A percentile compares a stretch with the other conserved stretches of the same genome.
phyloP scores from a whole-genome alignment of 2,888 invertebrate genomes.

The Geophilus truncorum region DNA sequence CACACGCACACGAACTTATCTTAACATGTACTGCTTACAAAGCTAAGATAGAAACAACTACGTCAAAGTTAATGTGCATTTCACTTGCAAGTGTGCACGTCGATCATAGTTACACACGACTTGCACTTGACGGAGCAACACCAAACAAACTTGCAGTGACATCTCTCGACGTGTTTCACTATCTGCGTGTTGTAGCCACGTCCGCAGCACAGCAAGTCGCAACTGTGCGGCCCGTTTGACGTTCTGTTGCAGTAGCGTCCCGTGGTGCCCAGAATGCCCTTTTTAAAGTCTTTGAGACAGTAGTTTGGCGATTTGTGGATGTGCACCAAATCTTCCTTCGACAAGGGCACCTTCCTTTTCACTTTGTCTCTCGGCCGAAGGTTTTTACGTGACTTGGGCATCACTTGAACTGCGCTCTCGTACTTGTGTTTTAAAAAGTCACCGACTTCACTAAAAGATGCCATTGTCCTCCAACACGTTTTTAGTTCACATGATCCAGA shows the following conservation, averaged over 20 bases:
- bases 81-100: constrained; percentile 52
- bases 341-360: constrained; percentile 50
- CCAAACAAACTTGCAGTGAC: constrained; percentile 53
- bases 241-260: constrained; percentile 56
- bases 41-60: too few relatives aligned
- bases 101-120: constrained; percentile 50
- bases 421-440: constrained; percentile 54
- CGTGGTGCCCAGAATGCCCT: constrained; percentile 53
- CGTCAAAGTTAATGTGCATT: background rate
- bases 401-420: constrained; percentile 54
- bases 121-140: constrained; percentile 53
- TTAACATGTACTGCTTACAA: too few relatives aligned
- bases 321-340: constrained; percentile 54
- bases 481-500: constrained; percentile 58
- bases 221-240: constrained; percentile 52
- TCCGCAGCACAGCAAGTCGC: constrained; percentile 55
- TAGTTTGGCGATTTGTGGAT: constrained; percentile 57
- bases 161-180: constrained; percentile 49
- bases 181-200: constrained; percentile 53
- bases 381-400: constrained; percentile 45
- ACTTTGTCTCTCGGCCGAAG: constrained; percentile 51
- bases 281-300: constrained; percentile 51
- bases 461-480: constrained; percentile 57
- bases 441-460: constrained; percentile 54
- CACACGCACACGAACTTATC: too few relatives aligned